Conservation (phyloP, 64 coral and sea anemone genomes). For the Montipora efflorescens region DNA sequence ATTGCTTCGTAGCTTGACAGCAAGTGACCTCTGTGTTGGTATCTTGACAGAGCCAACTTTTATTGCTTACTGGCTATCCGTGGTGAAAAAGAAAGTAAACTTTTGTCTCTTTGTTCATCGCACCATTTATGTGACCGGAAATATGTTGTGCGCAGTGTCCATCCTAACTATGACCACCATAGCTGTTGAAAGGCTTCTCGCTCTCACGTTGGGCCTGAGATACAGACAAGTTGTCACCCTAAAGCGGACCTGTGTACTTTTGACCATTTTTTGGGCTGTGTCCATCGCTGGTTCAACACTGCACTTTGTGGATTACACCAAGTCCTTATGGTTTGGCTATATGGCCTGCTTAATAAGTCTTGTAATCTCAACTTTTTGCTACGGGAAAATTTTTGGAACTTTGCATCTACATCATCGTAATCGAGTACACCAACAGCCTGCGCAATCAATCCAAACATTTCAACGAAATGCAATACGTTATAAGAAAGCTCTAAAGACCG, state of each 20-base stretch:
- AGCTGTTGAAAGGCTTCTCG: constrained; percentile 30
- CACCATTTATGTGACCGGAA: background rate
- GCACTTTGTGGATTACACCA: background rate
- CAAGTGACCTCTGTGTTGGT: constrained; percentile 26
- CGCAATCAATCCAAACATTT: background rate
- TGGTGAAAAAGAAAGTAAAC: background rate
- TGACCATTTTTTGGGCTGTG: background rate
- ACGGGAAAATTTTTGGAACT: background rate
- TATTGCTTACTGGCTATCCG: background rate
- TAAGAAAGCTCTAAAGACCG: background rate
- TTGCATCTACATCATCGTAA: background rate
- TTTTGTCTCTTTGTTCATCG: background rate
- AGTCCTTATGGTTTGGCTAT: background rate
- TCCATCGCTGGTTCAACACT: background rate
- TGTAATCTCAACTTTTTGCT: background rate
- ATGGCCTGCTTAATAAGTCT: background rate
- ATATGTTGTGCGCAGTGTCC: background rate
- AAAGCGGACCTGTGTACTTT: background rate
- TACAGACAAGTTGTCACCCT: constrained; percentile 2
- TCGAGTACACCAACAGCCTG: background rate
- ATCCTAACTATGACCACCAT: constrained; percentile 13
- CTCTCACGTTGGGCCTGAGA: background rate
- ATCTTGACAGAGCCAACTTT: background rate
- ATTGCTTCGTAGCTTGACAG: background rate
- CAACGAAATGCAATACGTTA: background rate